A percentile compares a stretch with the other conserved stretches of the same genome.
Conservation (phyloP, 2,797 vertebrate species). For the Microcaecilia unicolor region DNA sequence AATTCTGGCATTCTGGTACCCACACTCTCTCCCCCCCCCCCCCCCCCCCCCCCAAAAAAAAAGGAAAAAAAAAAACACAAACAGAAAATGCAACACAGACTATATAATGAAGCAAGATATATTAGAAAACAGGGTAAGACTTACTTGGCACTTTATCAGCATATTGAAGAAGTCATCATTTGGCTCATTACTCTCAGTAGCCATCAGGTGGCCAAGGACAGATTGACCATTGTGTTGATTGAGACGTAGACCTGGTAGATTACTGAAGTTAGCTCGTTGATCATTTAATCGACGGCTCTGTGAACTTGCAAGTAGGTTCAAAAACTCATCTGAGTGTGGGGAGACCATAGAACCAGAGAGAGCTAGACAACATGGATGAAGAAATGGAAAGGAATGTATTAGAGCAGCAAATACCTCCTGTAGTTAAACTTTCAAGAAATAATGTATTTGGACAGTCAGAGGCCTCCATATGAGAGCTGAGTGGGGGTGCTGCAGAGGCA, state of each 20-base stretch:
- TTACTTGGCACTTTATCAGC: slow-evolving; percentile 87
- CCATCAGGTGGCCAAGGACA: slow-evolving; percentile 68
- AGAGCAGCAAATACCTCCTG: too few species aligned
- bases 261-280: slow-evolving; percentile 64
- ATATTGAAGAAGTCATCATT: slow-evolving; percentile 92
- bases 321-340: slow-evolving; percentile 78
- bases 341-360: slow-evolving; percentile 57
- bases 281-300: slow-evolving; percentile 75
- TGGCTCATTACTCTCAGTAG: slow-evolving; percentile 60
- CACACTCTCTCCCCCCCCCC: too few species aligned
- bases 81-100: too few species aligned
- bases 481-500: too few species aligned
- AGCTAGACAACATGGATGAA: slow-evolving; percentile 45
- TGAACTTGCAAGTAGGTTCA: slow-evolving; percentile 79
- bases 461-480: too few species aligned
- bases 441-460: too few species aligned
- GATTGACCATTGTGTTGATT: slow-evolving; percentile 52
- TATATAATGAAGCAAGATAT: too few species aligned
- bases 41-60: too few species aligned
- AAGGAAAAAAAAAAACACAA: too few species aligned
- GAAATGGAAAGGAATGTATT: too few species aligned
- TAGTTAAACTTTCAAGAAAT: too few species aligned
- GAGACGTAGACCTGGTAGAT: slow-evolving; percentile 73
- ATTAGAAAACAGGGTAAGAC: background rate
- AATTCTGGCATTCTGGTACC: too few species aligned